Evolutionary conservation across 2,888 invertebrate species (phyloP), one percentile per base, ranked within the genome.

Genomic region (Odontocolon sp.): DNA sequence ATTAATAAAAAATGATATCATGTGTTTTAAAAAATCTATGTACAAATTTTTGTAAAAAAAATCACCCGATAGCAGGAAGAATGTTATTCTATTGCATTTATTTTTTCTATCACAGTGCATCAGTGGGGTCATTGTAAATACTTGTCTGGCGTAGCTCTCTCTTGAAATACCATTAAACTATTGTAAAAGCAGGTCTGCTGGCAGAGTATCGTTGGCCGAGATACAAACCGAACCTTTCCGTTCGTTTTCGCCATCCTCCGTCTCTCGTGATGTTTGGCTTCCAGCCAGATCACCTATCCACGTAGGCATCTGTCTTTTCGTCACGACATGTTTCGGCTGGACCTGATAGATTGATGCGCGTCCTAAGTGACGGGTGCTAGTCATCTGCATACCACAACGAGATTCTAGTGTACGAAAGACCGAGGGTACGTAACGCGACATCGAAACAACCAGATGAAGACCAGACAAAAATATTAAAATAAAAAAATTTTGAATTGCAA

Each of bases 301-400:
- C 84, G 80, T 79, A 70, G 77, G 82, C 86, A 87, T 87, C 79
- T 80, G 87, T 87, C 87, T 87, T 87, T 87, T 87, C 87, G 82
- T 84, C 86, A 82, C 85, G 82, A 82, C 85, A 77, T 81, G 82
- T 77, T 83, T 78, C 81, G 81, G 70, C 80, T 78, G 80, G 79
- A 78, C 75, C 80, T 80, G 80, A 80, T 83, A 81, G 86, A 87
- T 87, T 85, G 87, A 87, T 85, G 85, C 83, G 78, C 77, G 81
- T 73, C 82, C 81, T 82, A 80, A 84, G 84, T 85, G 84, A 83
- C 84, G 79, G 74, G 81, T 75, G 79, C 82, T 81, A 83, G 80
- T 82, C 81, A 86, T 86, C 82, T 72, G 85, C 82, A 79, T 74
- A 66, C 81, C 77, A 45, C 57, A 42, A 42, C 45, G 77, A 68